Conservation (phyloP, 1,140 invertebrate genomes). For the Ephestia elutella region DNA sequence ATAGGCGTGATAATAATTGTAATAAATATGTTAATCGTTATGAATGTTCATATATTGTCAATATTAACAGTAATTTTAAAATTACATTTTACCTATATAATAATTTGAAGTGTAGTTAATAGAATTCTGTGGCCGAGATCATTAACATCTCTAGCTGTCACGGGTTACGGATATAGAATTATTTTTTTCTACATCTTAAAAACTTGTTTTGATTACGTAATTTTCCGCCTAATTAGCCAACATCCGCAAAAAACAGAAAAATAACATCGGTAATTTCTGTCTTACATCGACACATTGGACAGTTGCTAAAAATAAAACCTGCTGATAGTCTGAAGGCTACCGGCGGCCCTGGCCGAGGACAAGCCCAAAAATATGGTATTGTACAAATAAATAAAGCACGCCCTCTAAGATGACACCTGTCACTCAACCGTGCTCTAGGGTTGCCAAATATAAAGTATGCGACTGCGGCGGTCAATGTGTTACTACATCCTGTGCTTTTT, state of each 20-base stretch:
- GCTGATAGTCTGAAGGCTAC: background rate
- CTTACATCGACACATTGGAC: background rate
- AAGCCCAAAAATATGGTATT: background rate
- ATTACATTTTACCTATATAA: too few relatives aligned
- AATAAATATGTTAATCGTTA: too few relatives aligned
- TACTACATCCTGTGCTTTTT: too few relatives aligned
- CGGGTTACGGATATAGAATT: background rate
- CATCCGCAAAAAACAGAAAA: background rate
- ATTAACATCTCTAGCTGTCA: background rate
- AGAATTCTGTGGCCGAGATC: too few relatives aligned
- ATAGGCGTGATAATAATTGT: too few relatives aligned
- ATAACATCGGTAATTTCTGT: background rate
- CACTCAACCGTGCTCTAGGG: background rate
- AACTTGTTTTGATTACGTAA: background rate
- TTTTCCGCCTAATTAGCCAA: background rate
- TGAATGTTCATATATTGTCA: too few relatives aligned
- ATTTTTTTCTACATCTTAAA: background rate
- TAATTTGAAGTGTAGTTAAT: too few relatives aligned
- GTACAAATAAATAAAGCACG: background rate
- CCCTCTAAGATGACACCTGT: background rate
- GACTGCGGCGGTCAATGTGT: too few relatives aligned
- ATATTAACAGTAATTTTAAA: too few relatives aligned
- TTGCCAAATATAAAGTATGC: background rate
- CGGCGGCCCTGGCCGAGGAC: background rate
- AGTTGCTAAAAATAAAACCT: background rate